Evolutionary conservation across 2,113 vertebrate species (phyloP).

Genomic region (Chionomys nivalis): DNA sequence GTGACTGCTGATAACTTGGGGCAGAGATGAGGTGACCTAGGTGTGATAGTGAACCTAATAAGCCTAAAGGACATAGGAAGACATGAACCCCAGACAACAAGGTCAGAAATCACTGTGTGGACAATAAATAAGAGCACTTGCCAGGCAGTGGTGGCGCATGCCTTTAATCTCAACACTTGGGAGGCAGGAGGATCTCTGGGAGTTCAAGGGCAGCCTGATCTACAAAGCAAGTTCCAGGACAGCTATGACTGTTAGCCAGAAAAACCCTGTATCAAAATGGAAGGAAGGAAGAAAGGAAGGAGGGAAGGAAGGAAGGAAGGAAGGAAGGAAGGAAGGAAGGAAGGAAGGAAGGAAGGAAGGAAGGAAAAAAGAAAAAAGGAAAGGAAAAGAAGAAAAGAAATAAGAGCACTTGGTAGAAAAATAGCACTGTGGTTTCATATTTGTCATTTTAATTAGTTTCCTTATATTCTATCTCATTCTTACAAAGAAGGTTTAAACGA

Average conservation of each 20-base stretch:
- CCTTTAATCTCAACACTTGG: too few species aligned
- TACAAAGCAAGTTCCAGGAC: too few species aligned
- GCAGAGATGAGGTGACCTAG: not conserved
- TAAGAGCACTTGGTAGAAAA: not conserved
- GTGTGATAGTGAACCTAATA: not conserved
- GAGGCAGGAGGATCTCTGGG: too few species aligned
- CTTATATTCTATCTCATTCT: not conserved
- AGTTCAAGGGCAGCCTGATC: too few species aligned
- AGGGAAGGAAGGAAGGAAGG: too few species aligned
- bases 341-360: too few species aligned
- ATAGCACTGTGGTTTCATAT: not conserved
- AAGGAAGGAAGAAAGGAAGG: too few species aligned
- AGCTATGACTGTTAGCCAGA: too few species aligned
- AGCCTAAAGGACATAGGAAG: not conserved
- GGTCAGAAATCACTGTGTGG: not conserved
- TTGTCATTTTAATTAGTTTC: not conserved
- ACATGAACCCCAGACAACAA: not conserved
- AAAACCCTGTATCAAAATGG: too few species aligned
- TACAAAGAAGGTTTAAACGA: slow-evolving; percentile 55
- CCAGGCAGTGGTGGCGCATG: too few species aligned
- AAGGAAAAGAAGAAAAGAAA: not conserved
- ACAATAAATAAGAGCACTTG: not conserved
- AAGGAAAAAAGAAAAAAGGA: too few species aligned
- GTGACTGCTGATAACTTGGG: not conserved
- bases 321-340: too few species aligned